These are phyloP conservation scores for Aphelenchoides avenae DNA, from an alignment of 1,140 invertebrate species.

Conservation along the genomic window DNA sequence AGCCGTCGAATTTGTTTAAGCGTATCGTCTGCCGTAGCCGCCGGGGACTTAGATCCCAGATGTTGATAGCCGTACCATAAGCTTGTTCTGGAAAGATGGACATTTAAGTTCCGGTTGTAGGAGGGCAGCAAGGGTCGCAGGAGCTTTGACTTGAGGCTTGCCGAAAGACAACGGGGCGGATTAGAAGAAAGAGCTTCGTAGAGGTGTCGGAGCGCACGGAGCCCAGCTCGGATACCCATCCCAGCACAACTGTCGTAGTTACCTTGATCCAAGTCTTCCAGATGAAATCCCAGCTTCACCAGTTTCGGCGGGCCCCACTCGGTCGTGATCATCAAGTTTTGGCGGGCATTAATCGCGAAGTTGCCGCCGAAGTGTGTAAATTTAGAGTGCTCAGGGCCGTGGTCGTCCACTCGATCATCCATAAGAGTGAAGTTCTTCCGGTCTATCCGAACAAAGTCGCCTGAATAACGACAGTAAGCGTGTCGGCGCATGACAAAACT, in stretches of 20 bases:
- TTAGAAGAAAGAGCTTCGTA: not conserved
- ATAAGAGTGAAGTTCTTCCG: slow-evolving; percentile 20
- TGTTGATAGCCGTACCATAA: slow-evolving; percentile 35
- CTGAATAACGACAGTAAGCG: slow-evolving; percentile 9
- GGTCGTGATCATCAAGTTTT: slow-evolving; percentile 79
- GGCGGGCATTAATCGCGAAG: slow-evolving; percentile 87
- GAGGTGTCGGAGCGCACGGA: not conserved
- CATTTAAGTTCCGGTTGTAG: not conserved
- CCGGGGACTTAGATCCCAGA: slow-evolving; percentile 35
- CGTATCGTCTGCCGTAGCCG: slow-evolving; percentile 27
- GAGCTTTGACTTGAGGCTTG: not conserved
- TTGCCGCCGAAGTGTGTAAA: slow-evolving; percentile 54
- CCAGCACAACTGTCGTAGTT: not conserved
- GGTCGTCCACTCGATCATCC: slow-evolving; percentile 8
- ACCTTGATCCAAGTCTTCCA: slow-evolving; percentile 17
- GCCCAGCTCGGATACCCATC: not conserved
- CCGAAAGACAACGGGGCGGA: not conserved
- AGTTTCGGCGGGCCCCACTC: slow-evolving; percentile 83
- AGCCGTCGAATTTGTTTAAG: slow-evolving; percentile 26
- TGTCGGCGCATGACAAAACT: slow-evolving; percentile 7
- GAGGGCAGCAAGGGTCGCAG: not conserved
- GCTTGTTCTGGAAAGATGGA: slow-evolving; percentile 6
- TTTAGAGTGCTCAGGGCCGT: slow-evolving; percentile 5
- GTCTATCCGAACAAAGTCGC: slow-evolving; percentile 25
- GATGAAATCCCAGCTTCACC: too few relatives aligned